A percentile compares a stretch with the other conserved stretches of the same genome.
Conservation (phyloP, 2,797 vertebrate species). For the Buphagus erythrorhynchus region DNA sequence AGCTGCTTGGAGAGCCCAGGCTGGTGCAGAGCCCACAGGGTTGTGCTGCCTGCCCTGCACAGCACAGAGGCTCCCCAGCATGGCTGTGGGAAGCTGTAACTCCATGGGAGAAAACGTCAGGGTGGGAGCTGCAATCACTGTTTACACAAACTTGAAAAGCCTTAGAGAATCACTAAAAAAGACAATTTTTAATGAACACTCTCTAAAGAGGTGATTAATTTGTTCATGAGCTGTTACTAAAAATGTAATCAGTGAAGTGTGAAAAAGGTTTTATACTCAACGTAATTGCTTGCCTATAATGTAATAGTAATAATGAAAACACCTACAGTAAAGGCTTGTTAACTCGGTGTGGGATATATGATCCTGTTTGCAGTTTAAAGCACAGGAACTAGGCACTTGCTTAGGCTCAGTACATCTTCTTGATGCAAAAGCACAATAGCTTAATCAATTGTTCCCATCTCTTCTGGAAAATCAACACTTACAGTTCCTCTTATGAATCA, state of each 20-base stretch:
- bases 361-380: conserved; percentile 6
- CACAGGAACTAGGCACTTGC: not conserved
- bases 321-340: conserved; percentile 37
- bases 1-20: not conserved
- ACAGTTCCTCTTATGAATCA: conserved; percentile 53
- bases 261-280: conserved; percentile 7
- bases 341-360: not conserved
- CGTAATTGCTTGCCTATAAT: conserved; percentile 29
- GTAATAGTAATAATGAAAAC: conserved; percentile 43
- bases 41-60: not conserved
- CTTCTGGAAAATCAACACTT: conserved; percentile 32
- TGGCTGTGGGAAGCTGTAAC: not conserved
- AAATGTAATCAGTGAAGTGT: not conserved
- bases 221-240: conserved; percentile 42
- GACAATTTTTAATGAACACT: not conserved
- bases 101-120: not conserved
- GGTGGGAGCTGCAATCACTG: not conserved
- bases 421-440: not conserved
- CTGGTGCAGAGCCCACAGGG: not conserved
- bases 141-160: conserved; percentile 20
- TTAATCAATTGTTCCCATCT: not conserved
- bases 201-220: conserved; percentile 32
- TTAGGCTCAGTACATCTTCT: not conserved
- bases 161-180: not conserved
- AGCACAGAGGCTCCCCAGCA: too few species aligned